Base-by-base conservation (phyloP, 2,113 vertebrate genomes). In the Rostratula benghalensis region DNA sequence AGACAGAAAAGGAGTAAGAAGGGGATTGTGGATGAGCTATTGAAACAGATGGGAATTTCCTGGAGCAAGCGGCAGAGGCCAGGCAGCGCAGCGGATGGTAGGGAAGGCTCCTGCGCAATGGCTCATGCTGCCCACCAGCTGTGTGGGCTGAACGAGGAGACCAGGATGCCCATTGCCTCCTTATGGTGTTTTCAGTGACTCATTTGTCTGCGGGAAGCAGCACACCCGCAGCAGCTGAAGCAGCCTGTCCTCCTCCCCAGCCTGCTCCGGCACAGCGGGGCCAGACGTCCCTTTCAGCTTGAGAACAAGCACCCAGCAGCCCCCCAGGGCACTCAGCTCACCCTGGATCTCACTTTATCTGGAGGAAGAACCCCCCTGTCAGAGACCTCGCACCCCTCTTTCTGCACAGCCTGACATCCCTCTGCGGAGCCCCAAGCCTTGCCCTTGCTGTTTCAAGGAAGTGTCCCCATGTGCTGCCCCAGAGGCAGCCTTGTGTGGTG, bases 51-150 rank as follows among this genome's bases (percentile, higher is more conserved):
- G 80, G 89, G 94, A 92, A 76, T 82, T 84, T 92, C 86, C 92
- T 0, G 1, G 78, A 87, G 86, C 83, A 65, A 90, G 59, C 4
- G 1, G 82, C 74, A 90, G 67, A 68, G 63, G 39, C 73, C 91
- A 79, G 70, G 61, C 65, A 74, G 94, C 0, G 0, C 65, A 61
- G 70, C 2, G 3, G 56, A 90, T 79, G 67, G 57, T 28, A 31
- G 77, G 41, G 70, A 84, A 61, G 94, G 81, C 61, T 95, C 83
- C 74, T 57, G 83, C 4, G 0, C 0, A 5, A 69, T 79, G 83
- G 90, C 85, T 97, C 93, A 91, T 30, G 59, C 81, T 95, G 75
- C 93, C 90, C 87, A 92, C 92, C 92, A 93, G 89, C 91, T 89
- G 69, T 84, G 89, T 87, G 83, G 92, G 92, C 77, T 87, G 90